Evolutionary conservation across 2,888 invertebrate genomes (phyloP), one percentile per base, ranked within the genome.

Genomic region (Euzetes globulus): DNA sequence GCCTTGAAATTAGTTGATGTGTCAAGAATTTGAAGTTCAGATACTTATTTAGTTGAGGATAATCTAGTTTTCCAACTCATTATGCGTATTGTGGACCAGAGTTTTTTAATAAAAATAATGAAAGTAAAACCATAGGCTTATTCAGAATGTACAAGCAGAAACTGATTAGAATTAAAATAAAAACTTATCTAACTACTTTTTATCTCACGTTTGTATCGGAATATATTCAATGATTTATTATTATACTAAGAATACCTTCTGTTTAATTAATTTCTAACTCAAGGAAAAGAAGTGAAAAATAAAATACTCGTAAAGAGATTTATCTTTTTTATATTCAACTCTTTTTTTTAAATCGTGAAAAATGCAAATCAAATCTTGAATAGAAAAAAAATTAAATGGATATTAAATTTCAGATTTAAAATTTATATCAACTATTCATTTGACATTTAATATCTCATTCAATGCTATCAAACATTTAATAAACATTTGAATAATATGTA

Each of bases 401-500:
- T 55, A 55, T 55, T 25, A 25, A 55, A 55, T 55, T 55, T 55
- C 55, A 7, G 11, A 22, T 22, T 50, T n/a, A 19, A 17, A 50
- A 50, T 47, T 47, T 47, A 47, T 47, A 17, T 17, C 50, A 5
- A 19, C 19, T 50, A n/a, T 50, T 50, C 7, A 50, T 50, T 41
- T 41, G 41, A 41, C 41, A 41, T 41, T 41, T 41, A 41, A 50
- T 17, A 17, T 50, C 19, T n/a, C 50, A 19, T 50, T 50, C n/a
- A 19, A 50, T n/a, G 19, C 2, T 19, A 50, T 19, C 2, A 19
- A 55, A 55, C 13, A 55, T 55, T 55, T 5, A 25, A 25, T 55
- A 55, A 55, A 55, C 55, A 55, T 22, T 25, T 11, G 25, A 55
- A 55, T 55, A 22, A 55, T 55, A 55, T 55, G 55, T 55, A 55